Conservation (phyloP, 2,797 vertebrate species). For the Eutrigla gurnardus region DNA sequence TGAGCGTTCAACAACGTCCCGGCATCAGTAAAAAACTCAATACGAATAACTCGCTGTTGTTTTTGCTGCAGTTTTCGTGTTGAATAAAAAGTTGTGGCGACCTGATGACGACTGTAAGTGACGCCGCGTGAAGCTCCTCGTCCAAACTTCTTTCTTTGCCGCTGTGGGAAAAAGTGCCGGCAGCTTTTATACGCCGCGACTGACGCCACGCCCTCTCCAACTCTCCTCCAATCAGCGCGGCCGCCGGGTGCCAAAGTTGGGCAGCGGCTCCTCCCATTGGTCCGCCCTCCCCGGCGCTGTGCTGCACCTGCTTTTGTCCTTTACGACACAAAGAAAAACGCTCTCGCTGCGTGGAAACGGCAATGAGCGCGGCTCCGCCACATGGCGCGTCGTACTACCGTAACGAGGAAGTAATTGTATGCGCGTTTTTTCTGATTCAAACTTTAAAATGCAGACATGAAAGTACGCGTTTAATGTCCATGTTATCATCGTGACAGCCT, state of each 20-base stretch:
- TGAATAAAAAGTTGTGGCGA: slow-evolving; percentile 25
- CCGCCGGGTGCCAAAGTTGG: background rate
- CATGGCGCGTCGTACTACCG: slow-evolving; percentile 35
- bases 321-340: slow-evolving; percentile 78
- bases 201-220: slow-evolving; percentile 12
- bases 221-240: slow-evolving; percentile 59
- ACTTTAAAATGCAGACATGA: background rate
- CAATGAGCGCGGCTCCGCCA: slow-evolving; percentile 45
- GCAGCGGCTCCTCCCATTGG: slow-evolving; percentile 43
- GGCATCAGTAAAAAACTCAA: slow-evolving; percentile 48
- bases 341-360: background rate
- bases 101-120: slow-evolving; percentile 31
- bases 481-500: background rate
- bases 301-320: slow-evolving; percentile 86
- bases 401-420: slow-evolving; percentile 36
- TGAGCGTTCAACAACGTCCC: slow-evolving; percentile 32
- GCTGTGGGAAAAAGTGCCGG: slow-evolving; percentile 31
- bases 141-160: slow-evolving; percentile 11
- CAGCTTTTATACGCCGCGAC: slow-evolving; percentile 58
- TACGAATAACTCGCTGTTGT: background rate
- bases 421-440: background rate
- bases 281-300: slow-evolving; percentile 34
- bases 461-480: background rate
- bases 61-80: background rate
- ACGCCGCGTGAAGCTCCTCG: background rate